Conservation (phyloP, 1,140 invertebrate genomes). For the Oreohelix idahoensis region DNA sequence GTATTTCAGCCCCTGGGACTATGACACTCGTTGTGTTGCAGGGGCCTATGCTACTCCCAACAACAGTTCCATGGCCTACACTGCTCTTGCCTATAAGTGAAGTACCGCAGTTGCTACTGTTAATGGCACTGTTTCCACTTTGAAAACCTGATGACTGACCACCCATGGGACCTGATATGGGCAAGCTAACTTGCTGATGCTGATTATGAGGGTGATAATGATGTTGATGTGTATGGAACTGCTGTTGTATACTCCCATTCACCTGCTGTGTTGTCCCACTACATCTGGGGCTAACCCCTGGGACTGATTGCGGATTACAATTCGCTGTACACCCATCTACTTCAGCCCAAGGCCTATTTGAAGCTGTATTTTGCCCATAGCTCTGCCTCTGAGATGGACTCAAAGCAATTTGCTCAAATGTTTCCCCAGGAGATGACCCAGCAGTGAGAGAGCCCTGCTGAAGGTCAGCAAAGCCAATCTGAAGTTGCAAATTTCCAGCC, state of each 20-base stretch:
- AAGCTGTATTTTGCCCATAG: constrained; percentile 21
- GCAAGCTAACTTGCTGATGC: constrained; percentile 46
- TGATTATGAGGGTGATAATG: constrained; percentile 20
- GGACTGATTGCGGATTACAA: not conserved
- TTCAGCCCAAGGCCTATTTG: constrained; percentile 18
- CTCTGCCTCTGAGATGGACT: constrained; percentile 43
- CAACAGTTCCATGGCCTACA: not conserved
- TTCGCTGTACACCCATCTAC: not conserved
- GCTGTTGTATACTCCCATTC: constrained; percentile 11
- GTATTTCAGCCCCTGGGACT: not conserved
- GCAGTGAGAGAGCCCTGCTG: constrained; percentile 29
- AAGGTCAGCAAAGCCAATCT: constrained; percentile 53
- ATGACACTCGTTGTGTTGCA: not conserved
- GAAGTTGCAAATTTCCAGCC: constrained; percentile 51
- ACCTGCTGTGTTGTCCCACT: not conserved
- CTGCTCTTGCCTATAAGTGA: constrained; percentile 4
- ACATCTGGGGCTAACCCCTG: not conserved
- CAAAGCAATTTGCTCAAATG: constrained; percentile 19
- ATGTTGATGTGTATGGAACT: constrained; percentile 37
- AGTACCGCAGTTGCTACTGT: not conserved
- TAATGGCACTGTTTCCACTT: not conserved
- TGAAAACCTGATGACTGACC: not conserved
- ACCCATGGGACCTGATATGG: constrained; percentile 31
- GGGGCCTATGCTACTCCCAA: not conserved
- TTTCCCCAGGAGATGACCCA: not conserved